Conservation (phyloP, 1,140 invertebrate species). For the Stegodyphus mimosarum region DNA sequence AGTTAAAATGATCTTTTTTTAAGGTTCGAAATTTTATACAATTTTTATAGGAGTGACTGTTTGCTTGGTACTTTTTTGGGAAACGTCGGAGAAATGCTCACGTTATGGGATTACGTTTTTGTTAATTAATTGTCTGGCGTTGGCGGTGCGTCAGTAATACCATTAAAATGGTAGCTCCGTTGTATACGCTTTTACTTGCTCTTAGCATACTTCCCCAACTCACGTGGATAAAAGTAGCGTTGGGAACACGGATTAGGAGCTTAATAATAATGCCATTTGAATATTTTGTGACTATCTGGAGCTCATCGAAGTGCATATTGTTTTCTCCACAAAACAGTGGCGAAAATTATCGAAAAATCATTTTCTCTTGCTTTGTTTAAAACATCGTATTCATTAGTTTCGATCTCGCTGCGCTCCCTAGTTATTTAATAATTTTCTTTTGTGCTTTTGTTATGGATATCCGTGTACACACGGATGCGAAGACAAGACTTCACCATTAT, state of each 20-base stretch:
- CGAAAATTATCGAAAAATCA: slow-evolving; percentile 52
- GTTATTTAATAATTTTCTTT: slow-evolving; percentile 52
- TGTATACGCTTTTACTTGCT: neutral
- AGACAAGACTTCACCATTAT: slow-evolving; percentile 23
- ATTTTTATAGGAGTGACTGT: neutral
- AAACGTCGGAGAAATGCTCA: neutral
- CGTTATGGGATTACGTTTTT: slow-evolving; percentile 12
- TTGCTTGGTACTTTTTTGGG: neutral
- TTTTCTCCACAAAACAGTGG: slow-evolving; percentile 22
- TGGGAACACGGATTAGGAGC: neutral
- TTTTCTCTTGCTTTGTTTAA: slow-evolving; percentile 28
- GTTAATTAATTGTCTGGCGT: slow-evolving; percentile 3
- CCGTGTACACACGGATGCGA: slow-evolving; percentile 3
- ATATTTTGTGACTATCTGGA: slow-evolving; percentile 23
- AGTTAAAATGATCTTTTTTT: too few species aligned
- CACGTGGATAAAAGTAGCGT: neutral
- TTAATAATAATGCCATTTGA: slow-evolving; percentile 39
- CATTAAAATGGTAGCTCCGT: neutral
- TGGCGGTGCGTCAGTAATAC: neutral
- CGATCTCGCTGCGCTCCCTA: slow-evolving; percentile 1
- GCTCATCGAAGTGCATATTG: slow-evolving; percentile 20
- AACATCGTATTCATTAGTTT: slow-evolving; percentile 33
- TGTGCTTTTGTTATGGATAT: slow-evolving; percentile 35
- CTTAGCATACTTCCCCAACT: neutral
- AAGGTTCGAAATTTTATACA: neutral